Evolutionary conservation across 2,888 invertebrate species (phyloP).

Genomic region (Anticlea derivata): DNA sequence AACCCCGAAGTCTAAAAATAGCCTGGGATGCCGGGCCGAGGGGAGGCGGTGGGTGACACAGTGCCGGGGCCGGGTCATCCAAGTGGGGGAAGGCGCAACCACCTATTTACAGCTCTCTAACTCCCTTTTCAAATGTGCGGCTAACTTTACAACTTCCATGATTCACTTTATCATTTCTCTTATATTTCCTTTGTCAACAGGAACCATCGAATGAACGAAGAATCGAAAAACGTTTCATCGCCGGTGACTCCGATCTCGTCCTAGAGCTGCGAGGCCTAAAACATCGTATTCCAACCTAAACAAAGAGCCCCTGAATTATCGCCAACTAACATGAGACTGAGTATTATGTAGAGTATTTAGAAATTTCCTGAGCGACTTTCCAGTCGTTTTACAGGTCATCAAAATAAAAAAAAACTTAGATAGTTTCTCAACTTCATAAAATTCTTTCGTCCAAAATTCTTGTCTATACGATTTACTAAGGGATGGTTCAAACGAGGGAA

Average conservation of each 20-base stretch:
- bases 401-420: conserved; percentile 43
- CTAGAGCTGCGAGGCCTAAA: conserved; percentile 86
- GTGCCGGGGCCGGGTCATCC: conserved; percentile 75
- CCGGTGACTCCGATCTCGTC: conserved; percentile 85
- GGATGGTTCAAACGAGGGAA: conserved; percentile 21
- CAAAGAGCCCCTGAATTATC: conserved; percentile 54
- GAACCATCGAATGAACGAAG: conserved; percentile 62
- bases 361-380: conserved; percentile 58
- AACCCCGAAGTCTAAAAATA: conserved; percentile 78
- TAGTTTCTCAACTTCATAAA: conserved; percentile 17
- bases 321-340: conserved; percentile 82
- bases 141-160: conserved; percentile 23
- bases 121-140: conserved; percentile 31
- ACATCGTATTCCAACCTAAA: conserved; percentile 84
- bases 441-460: conserved; percentile 16
- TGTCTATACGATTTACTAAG: conserved; percentile 31
- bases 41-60: conserved; percentile 74
- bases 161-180: conserved; percentile 6
- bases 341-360: conserved; percentile 74
- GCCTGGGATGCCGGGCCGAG: conserved; percentile 65
- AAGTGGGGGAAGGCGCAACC: conserved; percentile 51
- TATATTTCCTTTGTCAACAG: conserved; percentile 55
- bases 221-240: conserved; percentile 86
- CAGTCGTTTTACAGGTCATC: conserved; percentile 43
- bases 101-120: conserved; percentile 28